Percentiles rank a stretch among this genome's conserved stretches.
Conservation (phyloP, 2,113 vertebrate genomes). For the Perca flavescens region DNA sequence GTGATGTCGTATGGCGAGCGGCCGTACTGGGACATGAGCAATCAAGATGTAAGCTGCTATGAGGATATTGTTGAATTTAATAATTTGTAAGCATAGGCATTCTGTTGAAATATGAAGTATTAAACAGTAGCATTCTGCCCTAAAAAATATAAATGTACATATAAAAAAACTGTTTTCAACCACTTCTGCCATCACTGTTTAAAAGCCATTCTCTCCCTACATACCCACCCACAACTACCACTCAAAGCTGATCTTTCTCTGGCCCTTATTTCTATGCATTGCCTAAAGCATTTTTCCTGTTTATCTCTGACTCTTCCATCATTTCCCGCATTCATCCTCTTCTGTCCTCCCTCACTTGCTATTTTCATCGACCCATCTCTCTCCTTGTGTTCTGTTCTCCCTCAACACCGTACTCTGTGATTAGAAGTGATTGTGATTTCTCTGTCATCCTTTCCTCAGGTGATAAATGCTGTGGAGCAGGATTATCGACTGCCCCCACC, state of each 20-base stretch:
- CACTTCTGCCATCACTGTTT: not conserved
- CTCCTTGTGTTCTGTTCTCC: not conserved
- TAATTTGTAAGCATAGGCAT: not conserved
- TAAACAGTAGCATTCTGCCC: not conserved
- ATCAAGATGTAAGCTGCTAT: constrained; percentile 93
- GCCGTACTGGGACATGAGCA: constrained; percentile 99
- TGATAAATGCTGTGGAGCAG: constrained; percentile 98
- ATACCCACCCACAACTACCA: not conserved
- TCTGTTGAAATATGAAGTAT: not conserved
- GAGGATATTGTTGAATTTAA: not conserved
- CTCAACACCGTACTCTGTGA: not conserved
- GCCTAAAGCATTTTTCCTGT: constrained; percentile 8
- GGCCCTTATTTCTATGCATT: constrained; percentile 16
- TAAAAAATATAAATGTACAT: not conserved
- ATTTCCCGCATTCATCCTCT: constrained; percentile 23
- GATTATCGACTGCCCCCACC: constrained; percentile 97
- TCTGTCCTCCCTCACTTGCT: constrained; percentile 18
- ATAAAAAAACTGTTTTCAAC: not conserved
- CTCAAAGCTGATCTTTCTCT: not conserved
- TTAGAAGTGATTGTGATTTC: constrained; percentile 40
- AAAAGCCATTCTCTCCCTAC: constrained; percentile 3
- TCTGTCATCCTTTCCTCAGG: constrained; percentile 80
- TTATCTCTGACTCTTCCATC: constrained; percentile 19
- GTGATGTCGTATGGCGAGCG: constrained; percentile 98
- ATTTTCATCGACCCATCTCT: constrained; percentile 36